These are phyloP conservation scores for Volucella inanis DNA, from an alignment of 2,888 invertebrate genomes.

Conservation along the genomic window DNA sequence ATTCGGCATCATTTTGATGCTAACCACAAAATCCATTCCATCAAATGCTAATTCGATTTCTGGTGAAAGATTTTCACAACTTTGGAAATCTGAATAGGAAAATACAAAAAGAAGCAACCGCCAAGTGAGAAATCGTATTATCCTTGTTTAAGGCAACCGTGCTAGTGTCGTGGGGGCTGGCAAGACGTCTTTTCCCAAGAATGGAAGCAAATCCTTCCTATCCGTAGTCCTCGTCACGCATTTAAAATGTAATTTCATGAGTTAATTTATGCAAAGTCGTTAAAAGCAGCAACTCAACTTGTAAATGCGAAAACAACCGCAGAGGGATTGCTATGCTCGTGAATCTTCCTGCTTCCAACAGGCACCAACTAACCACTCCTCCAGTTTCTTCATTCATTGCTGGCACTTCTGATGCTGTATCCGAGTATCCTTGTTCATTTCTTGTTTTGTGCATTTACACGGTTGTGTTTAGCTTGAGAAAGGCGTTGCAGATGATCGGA, in stretches of 20 bases:
- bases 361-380: slow-evolving; percentile 13
- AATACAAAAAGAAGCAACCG: slow-evolving; percentile 20
- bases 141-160: slow-evolving; percentile 1
- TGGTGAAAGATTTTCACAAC: background rate
- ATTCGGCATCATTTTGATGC: too few relatives aligned
- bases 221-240: slow-evolving; percentile 56
- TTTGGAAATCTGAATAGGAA: background rate
- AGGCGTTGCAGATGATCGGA: slow-evolving; percentile 62
- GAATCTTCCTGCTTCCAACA: slow-evolving; percentile 55
- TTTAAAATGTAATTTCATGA: slow-evolving; percentile 72
- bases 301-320: slow-evolving; percentile 74
- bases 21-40: background rate
- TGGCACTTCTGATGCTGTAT: background rate
- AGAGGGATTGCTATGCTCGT: slow-evolving; percentile 53
- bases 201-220: slow-evolving; percentile 17
- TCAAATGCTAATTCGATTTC: slow-evolving; percentile 27
- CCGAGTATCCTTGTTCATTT: slow-evolving; percentile 47
- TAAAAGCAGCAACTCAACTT: slow-evolving; percentile 74
- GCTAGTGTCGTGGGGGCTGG: background rate
- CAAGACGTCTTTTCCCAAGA: background rate
- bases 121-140: slow-evolving; percentile 41
- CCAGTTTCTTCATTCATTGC: background rate
- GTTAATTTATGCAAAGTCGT: slow-evolving; percentile 74
- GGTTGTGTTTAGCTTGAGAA: slow-evolving; percentile 11
- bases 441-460: slow-evolving; percentile 61